Conservation (phyloP, 2,888 invertebrate genomes). For the Aphidius colemani region DNA sequence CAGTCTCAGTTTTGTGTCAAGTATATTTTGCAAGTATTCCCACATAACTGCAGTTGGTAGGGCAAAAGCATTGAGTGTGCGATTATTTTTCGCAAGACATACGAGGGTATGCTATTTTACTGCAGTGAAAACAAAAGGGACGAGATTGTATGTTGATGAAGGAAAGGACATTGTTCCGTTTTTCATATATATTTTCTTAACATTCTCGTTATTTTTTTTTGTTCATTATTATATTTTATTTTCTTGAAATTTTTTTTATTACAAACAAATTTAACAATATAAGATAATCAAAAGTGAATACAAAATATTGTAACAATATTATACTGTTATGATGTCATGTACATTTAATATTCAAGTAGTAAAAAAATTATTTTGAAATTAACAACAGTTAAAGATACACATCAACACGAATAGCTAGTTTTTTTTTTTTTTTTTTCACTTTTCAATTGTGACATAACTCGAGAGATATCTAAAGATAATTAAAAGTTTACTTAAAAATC, state of each 20-base stretch:
- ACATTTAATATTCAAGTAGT: too few relatives aligned
- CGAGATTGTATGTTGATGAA: not conserved
- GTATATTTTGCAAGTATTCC: slow-evolving; percentile 50
- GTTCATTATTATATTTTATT: not conserved
- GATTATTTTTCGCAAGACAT: slow-evolving; percentile 28
- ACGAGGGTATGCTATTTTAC: slow-evolving; percentile 17
- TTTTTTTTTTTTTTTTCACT: too few relatives aligned
- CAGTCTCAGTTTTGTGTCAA: slow-evolving; percentile 5
- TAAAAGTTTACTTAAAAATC: too few relatives aligned
- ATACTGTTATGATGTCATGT: not conserved
- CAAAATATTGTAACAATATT: not conserved
- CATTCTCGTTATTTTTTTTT: not conserved
- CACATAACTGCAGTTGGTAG: slow-evolving; percentile 32
- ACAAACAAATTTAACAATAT: not conserved
- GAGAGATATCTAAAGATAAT: too few relatives aligned
- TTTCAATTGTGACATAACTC: too few relatives aligned
- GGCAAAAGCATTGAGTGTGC: slow-evolving; percentile 33
- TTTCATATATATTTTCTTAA: not conserved
- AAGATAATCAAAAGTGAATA: not conserved
- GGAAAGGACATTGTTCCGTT: slow-evolving; percentile 6
- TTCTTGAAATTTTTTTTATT: not conserved
- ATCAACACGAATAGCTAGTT: too few relatives aligned
- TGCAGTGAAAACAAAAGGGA: slow-evolving; percentile 23
- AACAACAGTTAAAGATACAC: too few relatives aligned
- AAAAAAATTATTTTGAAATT: too few relatives aligned